A percentile compares a stretch with the other conserved stretches of the same genome.
Conservation (phyloP, 1,140 invertebrate species). For the Manduca sexta region DNA sequence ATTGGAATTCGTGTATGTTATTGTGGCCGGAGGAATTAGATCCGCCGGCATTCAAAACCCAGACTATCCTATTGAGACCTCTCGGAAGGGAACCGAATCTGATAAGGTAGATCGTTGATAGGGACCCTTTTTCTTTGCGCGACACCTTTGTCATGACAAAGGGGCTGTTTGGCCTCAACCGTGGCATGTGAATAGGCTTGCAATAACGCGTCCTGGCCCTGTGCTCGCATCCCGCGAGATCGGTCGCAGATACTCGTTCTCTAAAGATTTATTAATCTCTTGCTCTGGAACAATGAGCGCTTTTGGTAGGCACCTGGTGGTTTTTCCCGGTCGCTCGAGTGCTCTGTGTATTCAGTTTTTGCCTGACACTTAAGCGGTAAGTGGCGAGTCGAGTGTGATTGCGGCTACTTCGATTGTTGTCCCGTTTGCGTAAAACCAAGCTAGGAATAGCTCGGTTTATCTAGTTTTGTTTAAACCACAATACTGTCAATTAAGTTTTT, state of each 20-base stretch:
- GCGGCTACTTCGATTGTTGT: conserved; percentile 22
- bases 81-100: conserved; percentile 69
- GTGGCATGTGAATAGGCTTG: conserved; percentile 69
- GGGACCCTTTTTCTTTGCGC: conserved; percentile 67
- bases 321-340: conserved; percentile 54
- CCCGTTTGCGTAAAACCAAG: not conserved
- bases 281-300: conserved; percentile 63
- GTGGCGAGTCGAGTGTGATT: conserved; percentile 32
- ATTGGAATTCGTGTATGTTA: conserved; percentile 52
- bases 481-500: too few species aligned
- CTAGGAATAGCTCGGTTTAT: too few species aligned
- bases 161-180: conserved; percentile 61
- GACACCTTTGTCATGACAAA: conserved; percentile 72
- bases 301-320: conserved; percentile 61
- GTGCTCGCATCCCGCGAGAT: conserved; percentile 65
- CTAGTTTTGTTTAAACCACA: too few species aligned
- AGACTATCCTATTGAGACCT: conserved; percentile 64
- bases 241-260: conserved; percentile 63
- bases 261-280: conserved; percentile 72
- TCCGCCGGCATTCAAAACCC: conserved; percentile 52
- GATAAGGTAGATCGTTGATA: conserved; percentile 70
- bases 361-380: conserved; percentile 32
- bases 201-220: conserved; percentile 59
- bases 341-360: conserved; percentile 53
- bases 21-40: conserved; percentile 63